Evolutionary conservation across 2,113 vertebrate genomes (phyloP), one percentile per base, ranked within the genome.

Genomic region (Acrocephalus arundinaceus): DNA sequence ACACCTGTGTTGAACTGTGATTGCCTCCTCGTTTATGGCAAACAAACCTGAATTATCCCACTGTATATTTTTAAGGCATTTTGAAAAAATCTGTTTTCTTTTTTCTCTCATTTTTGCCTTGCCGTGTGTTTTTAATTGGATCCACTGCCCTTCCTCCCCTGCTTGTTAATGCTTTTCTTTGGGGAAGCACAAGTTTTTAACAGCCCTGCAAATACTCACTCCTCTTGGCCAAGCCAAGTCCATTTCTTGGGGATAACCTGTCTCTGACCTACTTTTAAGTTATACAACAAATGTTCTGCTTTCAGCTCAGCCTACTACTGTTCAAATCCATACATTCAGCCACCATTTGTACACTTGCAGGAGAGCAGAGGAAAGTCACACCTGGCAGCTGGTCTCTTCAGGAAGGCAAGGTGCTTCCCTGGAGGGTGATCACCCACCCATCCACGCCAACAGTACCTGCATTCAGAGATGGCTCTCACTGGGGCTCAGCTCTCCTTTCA

Each of bases 221-320:
- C 39, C 14, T 61, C 76, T 78, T 83, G 73, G 58, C 88, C 35
- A 86, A 93, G 87, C 45, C 92, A 93, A 88, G 76, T 87, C 86
- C 57, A 39, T 87, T 96, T 89, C 88, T 96, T 65, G 70, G 86
- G 88, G 85, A 94, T 90, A 97, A 94, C 90, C 94, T 96, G 83
- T 68, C 92, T 94, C 88, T 78, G 76, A 93, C 79, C 93, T 90
- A 45, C 85, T 78, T 93, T 83, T 93, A 90, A 80, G 76, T 86
- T 81, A 72, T n/a, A 84, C 61, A 86, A 55, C 45, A 88, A 96
- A 92, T 68, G 65, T 66, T 90, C 68, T 84, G 65, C 83, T 92
- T 92, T 90, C 83, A 78, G 76, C 75, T 81, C 80, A 88, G 78
- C 41, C 90, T 85, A 85, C 89, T 95, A 88, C 92, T 78, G 94